phyloP scores from a whole-genome alignment of 1,140 invertebrate genomes.

The Drosophila equinoxialis region DNA sequence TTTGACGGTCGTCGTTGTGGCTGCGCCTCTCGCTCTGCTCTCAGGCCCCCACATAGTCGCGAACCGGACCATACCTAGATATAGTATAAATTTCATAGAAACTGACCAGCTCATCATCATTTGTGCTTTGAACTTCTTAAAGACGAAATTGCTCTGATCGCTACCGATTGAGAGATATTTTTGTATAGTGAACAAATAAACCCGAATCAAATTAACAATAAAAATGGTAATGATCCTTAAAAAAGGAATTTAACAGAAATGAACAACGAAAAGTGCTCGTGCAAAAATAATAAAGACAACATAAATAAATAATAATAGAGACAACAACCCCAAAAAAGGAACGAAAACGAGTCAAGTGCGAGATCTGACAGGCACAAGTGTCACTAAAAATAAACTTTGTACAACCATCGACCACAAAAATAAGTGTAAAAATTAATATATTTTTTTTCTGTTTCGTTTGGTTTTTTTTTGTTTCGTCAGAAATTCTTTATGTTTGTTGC shows the following conservation, averaged over 20 bases:
- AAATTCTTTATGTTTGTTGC: conserved; percentile 73
- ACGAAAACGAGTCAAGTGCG: conserved; percentile 30
- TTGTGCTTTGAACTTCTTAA: conserved; percentile 82
- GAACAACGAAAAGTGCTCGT: conserved; percentile 17
- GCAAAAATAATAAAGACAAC: background rate
- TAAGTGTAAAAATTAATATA: conserved; percentile 3
- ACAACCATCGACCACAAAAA: conserved; percentile 37
- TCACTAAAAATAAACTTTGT: conserved; percentile 17
- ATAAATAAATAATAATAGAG: conserved; percentile 22
- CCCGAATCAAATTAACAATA: conserved; percentile 26
- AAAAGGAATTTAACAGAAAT: conserved; percentile 20
- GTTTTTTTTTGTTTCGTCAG: conserved; percentile 49
- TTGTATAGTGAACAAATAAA: conserved; percentile 34
- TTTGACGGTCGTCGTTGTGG: conserved; percentile 67
- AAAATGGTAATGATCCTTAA: conserved; percentile 71
- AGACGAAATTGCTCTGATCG: conserved; percentile 76
- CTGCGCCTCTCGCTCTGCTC: conserved; percentile 49
- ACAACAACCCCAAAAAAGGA: conserved; percentile 33
- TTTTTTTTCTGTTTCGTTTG: conserved; percentile 27
- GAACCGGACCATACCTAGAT: conserved; percentile 58
- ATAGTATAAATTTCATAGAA: conserved; percentile 81
- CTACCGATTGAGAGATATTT: conserved; percentile 74
- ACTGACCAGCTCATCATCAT: conserved; percentile 80
- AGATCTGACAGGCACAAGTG: conserved; percentile 54
- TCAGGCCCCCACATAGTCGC: conserved; percentile 60